Evolutionary conservation across 2,113 vertebrate species (phyloP).

Genomic region (Ceyx melanurus): DNA sequence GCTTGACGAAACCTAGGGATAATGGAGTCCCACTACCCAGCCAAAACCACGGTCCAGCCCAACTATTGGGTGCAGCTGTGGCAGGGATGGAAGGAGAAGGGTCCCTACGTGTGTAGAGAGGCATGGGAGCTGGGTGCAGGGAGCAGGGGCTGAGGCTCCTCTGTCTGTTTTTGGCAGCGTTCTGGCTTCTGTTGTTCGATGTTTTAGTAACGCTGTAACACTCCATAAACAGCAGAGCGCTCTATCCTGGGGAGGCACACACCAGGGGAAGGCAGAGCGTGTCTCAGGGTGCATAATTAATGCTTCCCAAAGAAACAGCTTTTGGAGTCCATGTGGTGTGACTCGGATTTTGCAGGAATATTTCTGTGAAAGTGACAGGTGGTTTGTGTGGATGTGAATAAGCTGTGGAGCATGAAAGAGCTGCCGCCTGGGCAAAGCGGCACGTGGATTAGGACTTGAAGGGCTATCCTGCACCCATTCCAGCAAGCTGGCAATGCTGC

Average conservation of each 20-base stretch:
- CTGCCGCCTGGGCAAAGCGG: neutral
- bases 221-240: neutral
- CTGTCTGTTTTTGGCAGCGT: neutral
- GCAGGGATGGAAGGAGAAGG: too few relatives aligned
- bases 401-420: neutral
- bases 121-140: neutral
- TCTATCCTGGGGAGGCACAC: neutral
- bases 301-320: neutral
- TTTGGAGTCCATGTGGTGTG: neutral
- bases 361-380: slow-evolving; percentile 38
- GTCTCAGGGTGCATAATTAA: neutral
- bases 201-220: neutral
- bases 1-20: too few relatives aligned
- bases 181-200: neutral
- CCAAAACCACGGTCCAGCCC: too few relatives aligned
- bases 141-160: neutral
- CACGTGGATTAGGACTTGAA: neutral
- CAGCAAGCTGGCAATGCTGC: accelerated
- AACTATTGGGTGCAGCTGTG: too few relatives aligned
- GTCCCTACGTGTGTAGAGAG: too few relatives aligned
- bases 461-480: neutral
- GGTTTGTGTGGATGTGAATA: slow-evolving; percentile 8
- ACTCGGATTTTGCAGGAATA: slow-evolving; percentile 6
- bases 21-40: too few relatives aligned
- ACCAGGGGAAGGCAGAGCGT: neutral